These are phyloP conservation scores for Misgurnus anguillicaudatus DNA, from an alignment of 2,113 vertebrate genomes.

Conservation along the genomic window DNA sequence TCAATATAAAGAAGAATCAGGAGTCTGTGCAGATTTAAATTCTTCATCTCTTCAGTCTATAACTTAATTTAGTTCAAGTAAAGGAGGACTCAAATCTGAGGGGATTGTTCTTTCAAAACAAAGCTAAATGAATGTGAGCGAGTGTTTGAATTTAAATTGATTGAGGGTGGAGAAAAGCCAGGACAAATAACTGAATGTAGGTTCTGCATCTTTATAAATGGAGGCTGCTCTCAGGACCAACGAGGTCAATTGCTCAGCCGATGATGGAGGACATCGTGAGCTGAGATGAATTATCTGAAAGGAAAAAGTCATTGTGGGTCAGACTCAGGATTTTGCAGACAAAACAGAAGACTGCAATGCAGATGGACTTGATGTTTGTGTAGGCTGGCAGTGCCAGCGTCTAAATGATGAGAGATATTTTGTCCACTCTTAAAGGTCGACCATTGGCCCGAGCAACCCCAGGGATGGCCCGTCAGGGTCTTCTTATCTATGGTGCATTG, in stretches of 20 bases:
- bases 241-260: background rate
- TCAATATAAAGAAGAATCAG: background rate
- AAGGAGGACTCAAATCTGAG: background rate
- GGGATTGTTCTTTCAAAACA: constrained; percentile 3
- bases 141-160: constrained; percentile 17
- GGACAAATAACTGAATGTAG: background rate
- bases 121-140: constrained; percentile 28
- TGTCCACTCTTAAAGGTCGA: background rate
- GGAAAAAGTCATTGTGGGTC: constrained; percentile 2
- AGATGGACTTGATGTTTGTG: constrained; percentile 10
- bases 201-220: constrained; percentile 35
- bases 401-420: constrained; percentile 16
- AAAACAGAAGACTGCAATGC: background rate
- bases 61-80: background rate
- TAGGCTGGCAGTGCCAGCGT: background rate
- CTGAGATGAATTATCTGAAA: constrained; percentile 27
- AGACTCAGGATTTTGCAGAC: background rate
- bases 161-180: background rate
- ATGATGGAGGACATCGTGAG: background rate
- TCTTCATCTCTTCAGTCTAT: background rate
- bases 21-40: background rate
- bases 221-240: constrained; percentile 17
- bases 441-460: background rate
- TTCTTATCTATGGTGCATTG: background rate
- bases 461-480: background rate